phyloP scores from a whole-genome alignment of 2,113 vertebrate species.

The Crotalus horridus region DNA sequence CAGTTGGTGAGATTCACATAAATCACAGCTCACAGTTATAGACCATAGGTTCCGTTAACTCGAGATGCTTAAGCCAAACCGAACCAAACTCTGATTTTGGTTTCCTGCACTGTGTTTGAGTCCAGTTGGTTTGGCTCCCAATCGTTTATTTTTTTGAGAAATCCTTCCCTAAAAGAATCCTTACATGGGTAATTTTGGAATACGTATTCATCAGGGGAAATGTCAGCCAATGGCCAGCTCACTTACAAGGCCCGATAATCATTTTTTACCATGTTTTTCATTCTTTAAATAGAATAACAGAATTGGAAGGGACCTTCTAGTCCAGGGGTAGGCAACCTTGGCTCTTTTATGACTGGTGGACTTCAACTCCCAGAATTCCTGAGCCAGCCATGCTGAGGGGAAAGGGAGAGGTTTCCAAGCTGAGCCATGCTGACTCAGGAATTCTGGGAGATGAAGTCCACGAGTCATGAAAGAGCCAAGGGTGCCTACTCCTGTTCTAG shows the following conservation, averaged over 20 bases:
- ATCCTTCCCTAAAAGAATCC: background rate
- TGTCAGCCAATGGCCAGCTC: background rate
- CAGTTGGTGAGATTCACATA: background rate
- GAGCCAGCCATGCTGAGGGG: no score
- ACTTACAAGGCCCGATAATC: background rate
- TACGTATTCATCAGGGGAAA: background rate
- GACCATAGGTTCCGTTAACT: background rate
- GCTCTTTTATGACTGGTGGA: no score
- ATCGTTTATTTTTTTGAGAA: background rate
- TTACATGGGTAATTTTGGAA: background rate
- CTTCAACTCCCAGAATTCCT: no score
- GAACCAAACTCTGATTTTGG: background rate
- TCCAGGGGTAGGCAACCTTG: no score
- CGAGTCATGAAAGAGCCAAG: no score
- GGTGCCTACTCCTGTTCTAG: background rate
- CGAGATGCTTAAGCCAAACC: background rate
- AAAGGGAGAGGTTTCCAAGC: no score
- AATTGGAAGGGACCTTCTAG: background rate
- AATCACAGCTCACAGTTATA: background rate
- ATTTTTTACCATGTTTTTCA: background rate
- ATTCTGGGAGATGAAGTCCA: no score
- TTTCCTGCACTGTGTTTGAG: background rate
- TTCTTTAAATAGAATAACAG: background rate
- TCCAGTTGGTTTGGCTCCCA: background rate
- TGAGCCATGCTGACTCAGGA: no score